phyloP scores from a whole-genome alignment of 2,113 vertebrate species.

The Plecotus auritus region DNA sequence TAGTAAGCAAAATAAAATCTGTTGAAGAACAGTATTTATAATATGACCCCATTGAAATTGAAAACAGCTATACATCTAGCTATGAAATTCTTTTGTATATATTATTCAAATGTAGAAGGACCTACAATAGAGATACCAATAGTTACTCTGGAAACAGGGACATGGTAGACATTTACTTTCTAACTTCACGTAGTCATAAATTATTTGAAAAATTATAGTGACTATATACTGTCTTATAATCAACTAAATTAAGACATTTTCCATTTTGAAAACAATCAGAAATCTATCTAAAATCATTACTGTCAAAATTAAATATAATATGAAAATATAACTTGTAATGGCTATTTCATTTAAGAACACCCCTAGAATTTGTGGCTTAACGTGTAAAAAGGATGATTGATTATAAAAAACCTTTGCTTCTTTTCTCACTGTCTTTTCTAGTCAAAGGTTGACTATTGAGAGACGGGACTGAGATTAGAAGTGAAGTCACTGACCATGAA shows the following conservation, averaged over 20 bases:
- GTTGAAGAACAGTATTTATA: background rate
- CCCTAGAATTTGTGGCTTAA: background rate
- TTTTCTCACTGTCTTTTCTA: conserved; percentile 25
- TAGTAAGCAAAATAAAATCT: conserved; percentile 13
- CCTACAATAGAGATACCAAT: background rate
- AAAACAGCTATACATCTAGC: conserved; percentile 1
- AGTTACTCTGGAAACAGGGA: background rate
- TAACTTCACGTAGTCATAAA: background rate
- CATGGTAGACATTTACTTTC: background rate
- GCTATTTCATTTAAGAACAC: background rate
- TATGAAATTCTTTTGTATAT: background rate
- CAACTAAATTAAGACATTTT: background rate
- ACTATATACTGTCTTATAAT: conserved; percentile 1
- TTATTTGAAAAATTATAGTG: background rate
- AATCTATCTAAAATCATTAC: background rate
- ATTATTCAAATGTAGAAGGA: background rate
- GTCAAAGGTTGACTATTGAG: background rate
- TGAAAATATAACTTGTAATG: conserved; percentile 12
- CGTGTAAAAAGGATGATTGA: background rate
- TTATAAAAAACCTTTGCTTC: background rate
- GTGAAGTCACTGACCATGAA: conserved; percentile 3
- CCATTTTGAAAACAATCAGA: background rate
- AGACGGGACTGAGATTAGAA: conserved; percentile 2
- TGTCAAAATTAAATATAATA: conserved; percentile 12
- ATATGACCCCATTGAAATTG: background rate